phyloP scores from a whole-genome alignment of 2,888 invertebrate genomes.

The Entomobrya proxima region DNA sequence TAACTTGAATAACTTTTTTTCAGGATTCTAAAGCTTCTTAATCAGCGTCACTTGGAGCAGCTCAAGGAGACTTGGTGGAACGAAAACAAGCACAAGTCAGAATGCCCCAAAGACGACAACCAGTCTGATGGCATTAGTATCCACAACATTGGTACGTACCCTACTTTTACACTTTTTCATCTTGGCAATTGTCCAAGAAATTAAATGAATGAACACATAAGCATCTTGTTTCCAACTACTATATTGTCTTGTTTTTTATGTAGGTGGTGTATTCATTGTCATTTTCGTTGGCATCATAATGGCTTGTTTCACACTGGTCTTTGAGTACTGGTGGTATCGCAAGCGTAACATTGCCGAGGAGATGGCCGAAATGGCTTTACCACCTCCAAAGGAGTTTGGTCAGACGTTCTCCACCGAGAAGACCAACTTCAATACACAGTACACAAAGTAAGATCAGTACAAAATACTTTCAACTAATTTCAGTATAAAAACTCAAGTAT shows the following conservation, averaged over 20 bases:
- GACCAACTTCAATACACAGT: slow-evolving; percentile 75
- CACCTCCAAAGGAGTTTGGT: slow-evolving; percentile 73
- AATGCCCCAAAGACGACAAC: slow-evolving; percentile 91
- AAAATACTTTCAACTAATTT: neutral
- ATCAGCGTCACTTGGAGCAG: slow-evolving; percentile 93
- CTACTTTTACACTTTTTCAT: neutral
- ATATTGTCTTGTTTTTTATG: neutral
- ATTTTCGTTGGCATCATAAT: slow-evolving; percentile 96
- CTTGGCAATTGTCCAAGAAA: neutral
- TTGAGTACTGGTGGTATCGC: slow-evolving; percentile 95
- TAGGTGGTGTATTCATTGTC: slow-evolving; percentile 89
- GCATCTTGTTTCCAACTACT: neutral
- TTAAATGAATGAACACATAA: neutral
- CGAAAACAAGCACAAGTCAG: slow-evolving; percentile 86
- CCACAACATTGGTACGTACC: slow-evolving; percentile 88
- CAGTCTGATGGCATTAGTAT: slow-evolving; percentile 98
- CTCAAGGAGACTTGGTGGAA: slow-evolving; percentile 98
- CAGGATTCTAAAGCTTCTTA: slow-evolving; percentile 94
- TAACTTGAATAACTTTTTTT: neutral
- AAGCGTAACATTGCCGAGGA: slow-evolving; percentile 75
- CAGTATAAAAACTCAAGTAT: too few species aligned
- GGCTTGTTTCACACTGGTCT: slow-evolving; percentile 91
- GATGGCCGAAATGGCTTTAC: slow-evolving; percentile 75
- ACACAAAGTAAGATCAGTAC: slow-evolving; percentile 70
- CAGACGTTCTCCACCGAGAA: slow-evolving; percentile 70